Conservation (phyloP, 2,113 vertebrate genomes). For the Epinephelus moara region DNA sequence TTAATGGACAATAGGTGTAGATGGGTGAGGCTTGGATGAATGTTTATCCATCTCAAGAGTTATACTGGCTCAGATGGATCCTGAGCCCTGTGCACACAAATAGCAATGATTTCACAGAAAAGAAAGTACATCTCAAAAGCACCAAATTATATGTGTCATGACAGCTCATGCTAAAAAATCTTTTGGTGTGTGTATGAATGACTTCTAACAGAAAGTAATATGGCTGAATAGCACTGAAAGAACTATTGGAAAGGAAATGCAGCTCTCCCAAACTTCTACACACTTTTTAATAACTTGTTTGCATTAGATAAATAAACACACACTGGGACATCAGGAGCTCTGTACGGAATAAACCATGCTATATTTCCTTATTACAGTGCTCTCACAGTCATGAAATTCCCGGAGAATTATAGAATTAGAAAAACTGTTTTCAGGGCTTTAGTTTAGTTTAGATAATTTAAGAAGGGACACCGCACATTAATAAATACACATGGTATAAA, state of each 20-base stretch:
- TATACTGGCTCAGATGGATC: slow-evolving; percentile 10
- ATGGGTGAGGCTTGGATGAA: background rate
- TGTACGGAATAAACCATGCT: background rate
- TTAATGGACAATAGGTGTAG: background rate
- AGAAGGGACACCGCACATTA: too few relatives aligned
- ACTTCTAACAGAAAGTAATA: background rate
- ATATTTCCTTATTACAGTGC: background rate
- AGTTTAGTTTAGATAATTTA: too few relatives aligned
- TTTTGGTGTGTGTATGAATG: background rate
- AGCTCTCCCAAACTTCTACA: background rate
- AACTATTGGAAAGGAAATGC: background rate
- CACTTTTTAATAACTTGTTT: background rate
- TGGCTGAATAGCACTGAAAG: background rate
- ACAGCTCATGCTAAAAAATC: background rate
- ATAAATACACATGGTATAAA: too few relatives aligned
- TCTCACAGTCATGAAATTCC: too few relatives aligned
- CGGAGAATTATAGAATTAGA: too few relatives aligned
- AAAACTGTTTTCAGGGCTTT: too few relatives aligned
- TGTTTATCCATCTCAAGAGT: background rate
- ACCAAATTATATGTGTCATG: background rate
- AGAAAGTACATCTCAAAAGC: background rate
- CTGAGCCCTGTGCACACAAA: background rate
- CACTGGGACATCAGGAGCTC: background rate
- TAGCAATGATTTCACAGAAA: slow-evolving; percentile 11
- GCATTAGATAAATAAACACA: background rate